Conservation (phyloP, 2,113 vertebrate genomes). For the Heterocephalus glaber region DNA sequence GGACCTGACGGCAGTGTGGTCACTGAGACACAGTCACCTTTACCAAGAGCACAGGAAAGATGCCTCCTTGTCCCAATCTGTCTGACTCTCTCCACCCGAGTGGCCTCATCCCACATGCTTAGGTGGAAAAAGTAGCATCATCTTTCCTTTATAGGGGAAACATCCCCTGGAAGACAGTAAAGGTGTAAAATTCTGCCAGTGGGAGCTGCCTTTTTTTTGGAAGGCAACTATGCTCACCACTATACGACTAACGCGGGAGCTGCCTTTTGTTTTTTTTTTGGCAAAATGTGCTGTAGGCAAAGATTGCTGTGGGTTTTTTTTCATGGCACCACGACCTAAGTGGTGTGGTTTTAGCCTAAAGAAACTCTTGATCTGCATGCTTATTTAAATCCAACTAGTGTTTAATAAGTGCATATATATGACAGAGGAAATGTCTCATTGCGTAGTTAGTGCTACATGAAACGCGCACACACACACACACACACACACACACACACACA, state of each 20-base stretch:
- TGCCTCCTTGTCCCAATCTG: not conserved
- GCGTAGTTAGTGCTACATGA: slow-evolving; percentile 84
- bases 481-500: slow-evolving; percentile 34
- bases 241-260: too few relatives aligned
- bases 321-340: slow-evolving; percentile 79
- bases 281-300: slow-evolving; percentile 72
- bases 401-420: slow-evolving; percentile 86
- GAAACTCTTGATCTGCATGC: slow-evolving; percentile 86
- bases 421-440: slow-evolving; percentile 85
- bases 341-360: slow-evolving; percentile 81
- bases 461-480: not conserved
- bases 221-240: too few relatives aligned
- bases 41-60: not conserved
- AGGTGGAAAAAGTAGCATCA: not conserved
- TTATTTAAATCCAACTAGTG: slow-evolving; percentile 85
- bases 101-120: not conserved
- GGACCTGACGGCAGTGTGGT: not conserved
- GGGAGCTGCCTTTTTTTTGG: not conserved
- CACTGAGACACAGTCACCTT: not conserved
- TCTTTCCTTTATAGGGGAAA: not conserved
- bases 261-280: not conserved
- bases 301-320: slow-evolving; percentile 72
- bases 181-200: slow-evolving; percentile 4
- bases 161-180: slow-evolving; percentile 48
- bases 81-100: not conserved